These are phyloP conservation scores for Arenaria interpres DNA, from an alignment of 2,113 vertebrate species.

Conservation along the genomic window DNA sequence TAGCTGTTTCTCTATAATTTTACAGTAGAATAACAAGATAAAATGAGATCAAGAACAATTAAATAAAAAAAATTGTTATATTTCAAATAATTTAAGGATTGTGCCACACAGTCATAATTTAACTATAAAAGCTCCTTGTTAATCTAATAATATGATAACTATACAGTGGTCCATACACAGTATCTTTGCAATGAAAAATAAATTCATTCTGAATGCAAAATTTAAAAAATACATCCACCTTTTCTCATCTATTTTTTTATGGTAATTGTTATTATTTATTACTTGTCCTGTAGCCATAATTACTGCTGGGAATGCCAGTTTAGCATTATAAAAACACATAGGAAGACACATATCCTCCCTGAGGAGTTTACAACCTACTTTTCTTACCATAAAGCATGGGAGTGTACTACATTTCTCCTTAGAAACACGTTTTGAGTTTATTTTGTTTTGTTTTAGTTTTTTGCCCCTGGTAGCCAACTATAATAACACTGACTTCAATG, in stretches of 20 bases:
- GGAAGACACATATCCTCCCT: not conserved
- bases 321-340: not conserved
- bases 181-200: not conserved
- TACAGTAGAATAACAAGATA: not conserved
- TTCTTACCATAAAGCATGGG: not conserved
- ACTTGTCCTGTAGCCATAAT: not conserved
- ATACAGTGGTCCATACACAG: not conserved
- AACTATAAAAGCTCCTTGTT: not conserved
- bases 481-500: not conserved
- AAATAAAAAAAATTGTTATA: not conserved
- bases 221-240: not conserved
- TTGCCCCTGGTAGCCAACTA: not conserved
- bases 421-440: not conserved
- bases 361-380: not conserved
- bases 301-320: not conserved
- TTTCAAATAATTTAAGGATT: not conserved
- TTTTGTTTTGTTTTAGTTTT: not conserved
- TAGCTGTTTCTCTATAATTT: not conserved
- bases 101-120: not conserved
- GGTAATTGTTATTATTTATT: not conserved
- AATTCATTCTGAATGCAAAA: not conserved
- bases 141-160: not conserved
- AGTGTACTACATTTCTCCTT: not conserved
- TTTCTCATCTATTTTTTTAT: not conserved
- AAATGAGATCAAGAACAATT: not conserved